Evolutionary conservation across 2,888 invertebrate species (phyloP), one percentile per base, ranked within the genome.

Genomic region (Agrochola circellaris): DNA sequence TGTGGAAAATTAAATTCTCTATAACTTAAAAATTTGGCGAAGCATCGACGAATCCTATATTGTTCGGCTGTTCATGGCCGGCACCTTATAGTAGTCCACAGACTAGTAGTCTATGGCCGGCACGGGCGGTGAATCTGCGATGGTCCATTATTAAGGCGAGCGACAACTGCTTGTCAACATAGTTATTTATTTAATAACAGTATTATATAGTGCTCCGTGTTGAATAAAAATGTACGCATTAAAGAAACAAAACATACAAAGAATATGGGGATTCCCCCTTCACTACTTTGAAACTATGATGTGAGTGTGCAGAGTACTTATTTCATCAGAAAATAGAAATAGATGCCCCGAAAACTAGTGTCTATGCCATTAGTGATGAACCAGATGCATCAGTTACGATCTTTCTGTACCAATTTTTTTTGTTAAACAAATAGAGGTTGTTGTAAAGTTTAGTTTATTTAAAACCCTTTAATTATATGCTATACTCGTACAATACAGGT

Each of bases 331-430:
- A 61, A 45, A 17, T 17, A n/a, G 20, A 61, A 45, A 17, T 17
- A n/a, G 20, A 9, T 13, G 23, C 42, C 42, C 7, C 42, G 3
- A 58, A 42, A 58, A 2, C 45, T 30, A 17, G 30, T 51, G 51
- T 51, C 23, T 75, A 54, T 75, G 38, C 2, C 15, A 38, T 23
- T 54, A 73, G 75, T 54, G 75, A 20, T 51, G 74, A 0, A 20
- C 23, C 13, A 45, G n/a, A 56, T 30, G 5, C 38, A 30, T 61
- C 0, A 5, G 6, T 73, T 61, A 30, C 73, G 73, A 73, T 74
- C 72, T 74, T 60, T n/a, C 9, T n/a, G 5, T n/a, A 6, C 5
- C n/a, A 64, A 38, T 15, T 48, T 48, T 48, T 42, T 45, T 11
- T 15, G 5, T 15, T 6, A 23, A 5, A 60, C 20, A 34, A 34